Percentiles rank a stretch among this genome's conserved stretches.
These are phyloP conservation scores for Heliconius erato DNA, from an alignment of 2,888 invertebrate genomes.

Conservation along the genomic window DNA sequence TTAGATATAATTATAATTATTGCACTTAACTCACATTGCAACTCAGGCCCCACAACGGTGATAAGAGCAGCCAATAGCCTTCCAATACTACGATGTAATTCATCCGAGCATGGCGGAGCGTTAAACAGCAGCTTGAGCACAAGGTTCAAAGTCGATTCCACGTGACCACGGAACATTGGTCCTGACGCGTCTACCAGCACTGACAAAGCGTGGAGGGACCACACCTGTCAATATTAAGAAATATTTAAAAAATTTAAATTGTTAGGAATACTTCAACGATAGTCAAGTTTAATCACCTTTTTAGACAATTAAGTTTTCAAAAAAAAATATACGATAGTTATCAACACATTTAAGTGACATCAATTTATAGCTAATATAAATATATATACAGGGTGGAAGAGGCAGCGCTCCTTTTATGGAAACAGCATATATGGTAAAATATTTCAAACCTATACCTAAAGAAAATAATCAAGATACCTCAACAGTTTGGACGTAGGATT, in stretches of 20 bases:
- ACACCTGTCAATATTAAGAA: slow-evolving; percentile 87
- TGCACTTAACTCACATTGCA: slow-evolving; percentile 90
- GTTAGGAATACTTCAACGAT: neutral
- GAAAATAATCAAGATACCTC: no score
- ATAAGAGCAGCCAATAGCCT: slow-evolving; percentile 97
- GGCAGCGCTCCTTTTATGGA: no score
- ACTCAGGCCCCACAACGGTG: slow-evolving; percentile 98
- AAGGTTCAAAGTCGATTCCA: slow-evolving; percentile 96
- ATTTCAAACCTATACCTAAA: no score
- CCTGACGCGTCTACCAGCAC: slow-evolving; percentile 99
- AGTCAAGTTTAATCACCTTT: neutral
- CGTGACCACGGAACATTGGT: slow-evolving; percentile 99
- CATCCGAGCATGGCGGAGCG: slow-evolving; percentile 95
- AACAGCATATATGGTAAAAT: no score
- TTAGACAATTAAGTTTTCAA: no score
- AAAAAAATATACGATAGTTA: no score
- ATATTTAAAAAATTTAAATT: neutral
- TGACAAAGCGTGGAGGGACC: slow-evolving; percentile 98
- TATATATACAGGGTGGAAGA: no score
- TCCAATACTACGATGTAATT: slow-evolving; percentile 95
- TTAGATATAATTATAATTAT: neutral
- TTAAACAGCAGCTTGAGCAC: slow-evolving; percentile 95
- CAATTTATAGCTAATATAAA: no score
- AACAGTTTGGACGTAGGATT: no score
- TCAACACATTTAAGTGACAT: no score